Base-by-base conservation (phyloP, 2,797 vertebrate genomes). In the Rhinophrynus dorsalis region DNA sequence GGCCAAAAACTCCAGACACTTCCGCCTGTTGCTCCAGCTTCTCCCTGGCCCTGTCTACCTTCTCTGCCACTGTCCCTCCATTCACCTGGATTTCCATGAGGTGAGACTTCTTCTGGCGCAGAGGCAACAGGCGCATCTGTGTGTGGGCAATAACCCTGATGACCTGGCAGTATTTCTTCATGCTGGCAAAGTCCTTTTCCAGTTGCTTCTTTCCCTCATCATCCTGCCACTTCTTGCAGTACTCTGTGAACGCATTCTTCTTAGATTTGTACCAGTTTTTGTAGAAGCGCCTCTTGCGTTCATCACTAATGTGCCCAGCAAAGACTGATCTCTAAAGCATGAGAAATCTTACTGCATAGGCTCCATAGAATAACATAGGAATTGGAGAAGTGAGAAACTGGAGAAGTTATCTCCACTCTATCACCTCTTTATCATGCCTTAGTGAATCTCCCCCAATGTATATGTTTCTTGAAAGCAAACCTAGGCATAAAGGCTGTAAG, bases 221-320 rank as follows among this genome's bases (percentile, higher is more conserved):
- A 64, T 99, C 96, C 85, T 99, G n/a, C n/a, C n/a, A n/a, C n/a
- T n/a, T n/a, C n/a, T n/a, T n/a, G n/a, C n/a, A n/a, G n/a, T n/a
- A n/a, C 9, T 98, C 98, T 42, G 96, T 98, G 86, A 97, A 99
- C 32, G 96, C 96, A 95, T 99, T 99, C 95, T 98, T 99, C 89
- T 99, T 99, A 76, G 96, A 98, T 75, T 98, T 98, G 88, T 97
- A 96, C 97, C 97, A 98, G 90, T 98, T 99, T 85, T 93, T 97
- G 84, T 97, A 98, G 84, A 99, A 99, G 4, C 95, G 94, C 18
- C 95, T 91, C 75, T 97, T 98, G 86, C 95, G 97, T 78, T 98
- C 97, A 0, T 97, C 95, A 0, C 96, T 99, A 80, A 99, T 91
- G 40, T 98, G 96, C 81, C 98, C 96, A 0, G 97, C 93, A 1